Base-by-base conservation (phyloP, 2,113 vertebrate genomes). In the Geococcyx californianus region DNA sequence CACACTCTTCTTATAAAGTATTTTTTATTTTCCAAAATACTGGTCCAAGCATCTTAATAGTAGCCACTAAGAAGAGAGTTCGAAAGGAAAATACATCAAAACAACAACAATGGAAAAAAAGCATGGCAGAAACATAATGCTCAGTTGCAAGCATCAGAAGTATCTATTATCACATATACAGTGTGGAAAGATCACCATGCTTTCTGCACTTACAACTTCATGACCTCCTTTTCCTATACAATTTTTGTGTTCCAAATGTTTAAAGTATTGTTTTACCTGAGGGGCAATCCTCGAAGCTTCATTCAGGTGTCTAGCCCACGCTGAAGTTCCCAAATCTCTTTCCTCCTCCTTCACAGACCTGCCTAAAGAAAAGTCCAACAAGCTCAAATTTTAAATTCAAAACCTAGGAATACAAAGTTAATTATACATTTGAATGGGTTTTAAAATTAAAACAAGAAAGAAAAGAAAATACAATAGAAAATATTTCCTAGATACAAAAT, bases 221-320 rank as follows among this genome's bases (percentile, higher is more conserved):
- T 2, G 1, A 78, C 34, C 28, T 58, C 7, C 54, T 86, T 64
- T 17, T 83, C 42, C 52, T 68, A 70, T 13, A 58, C 78, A 73
- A 33, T 24, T 85, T 55, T 21, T 40, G 3, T 23, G 34, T 56
- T 90, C 31, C 34, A 20, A 73, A 36, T 2, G 1, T 52, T 73
- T 40, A 7, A 96, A 75, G 69, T 38, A 17, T 72, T 62, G 68
- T 19, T 87, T 92, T 98, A 99, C 98, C 98, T 98, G 98, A 98
- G 98, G 97, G 77, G 93, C 95, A 87, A 98, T 80, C 96, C 97
- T 98, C 9, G 97, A 98, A 94, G 97, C 70, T 94, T 97, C 95
- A 55, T 97, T 98, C 83, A 98, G 92, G 29, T 96, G 97, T 95
- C 94, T 97, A 87, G 93, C 66, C 97, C 97, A 98, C 55, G 90